Base-by-base conservation (phyloP, 1,140 invertebrate genomes). In the Leptinotarsa texana region DNA sequence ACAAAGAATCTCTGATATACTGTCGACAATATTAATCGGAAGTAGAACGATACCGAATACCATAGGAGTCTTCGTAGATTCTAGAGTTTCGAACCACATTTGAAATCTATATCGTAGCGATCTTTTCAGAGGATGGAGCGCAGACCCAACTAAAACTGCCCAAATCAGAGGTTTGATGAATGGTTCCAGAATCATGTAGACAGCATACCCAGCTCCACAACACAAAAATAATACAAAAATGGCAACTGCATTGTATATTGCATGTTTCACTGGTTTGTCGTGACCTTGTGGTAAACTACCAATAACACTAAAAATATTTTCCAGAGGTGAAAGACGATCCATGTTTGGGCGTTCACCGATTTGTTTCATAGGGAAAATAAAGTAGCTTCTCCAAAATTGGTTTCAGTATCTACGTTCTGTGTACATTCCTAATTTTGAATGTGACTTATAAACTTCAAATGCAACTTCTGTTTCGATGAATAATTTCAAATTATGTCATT, bases 91-190 rank as follows among this genome's bases (percentile, higher is more conserved):
- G 77, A 93, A 91, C 95, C 95, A 97, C 75, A 87, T 88, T 74
- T 91, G 89, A 65, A 94, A 87, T 78, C 88, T 87, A 22, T 89
- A 89, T 6, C 92, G 90, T 15, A 96, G 82, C 47, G 90, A 91
- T 72, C 91, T 88, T 82, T 98, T 98, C 79, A 97, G 93, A 0
- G 96, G 96, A 85, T 96, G 94, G 27, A 98, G 87, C 49, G 96
- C 92, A 11, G 94, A 95, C 15, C 96, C 96, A 84, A 96, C 95
- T 17, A 99, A 85, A 65, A 98, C 86, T 4, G 97, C 96, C 97
- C 97, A 99, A 74, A 98, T 89, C 48, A 99, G 83, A 1, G 97
- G 95, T 80, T 95, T 93, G 18, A 98, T 89, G 86, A 98, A 99
- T 1, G 96, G 95, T 82, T 95, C 92, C 5, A 98, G 85, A 66